These are phyloP conservation scores for Halichondria panicea DNA, from an alignment of 37 sponge, comb jelly and placozoan species.

Conservation along the genomic window DNA sequence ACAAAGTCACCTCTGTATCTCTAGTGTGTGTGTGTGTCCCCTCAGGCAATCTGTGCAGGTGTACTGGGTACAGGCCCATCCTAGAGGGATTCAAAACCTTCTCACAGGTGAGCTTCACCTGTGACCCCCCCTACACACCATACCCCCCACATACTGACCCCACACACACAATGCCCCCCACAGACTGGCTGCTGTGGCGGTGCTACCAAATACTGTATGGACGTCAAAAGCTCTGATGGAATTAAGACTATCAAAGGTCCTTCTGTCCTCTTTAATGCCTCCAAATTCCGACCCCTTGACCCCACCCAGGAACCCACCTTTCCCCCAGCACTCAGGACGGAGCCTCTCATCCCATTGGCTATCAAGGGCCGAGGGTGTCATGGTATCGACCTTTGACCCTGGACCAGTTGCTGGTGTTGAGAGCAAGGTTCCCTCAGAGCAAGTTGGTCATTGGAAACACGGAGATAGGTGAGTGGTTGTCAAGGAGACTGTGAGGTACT, in stretches of 20 bases:
- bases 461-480: slow-evolving; percentile 70
- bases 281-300: slow-evolving; percentile 71
- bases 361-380: slow-evolving; percentile 47
- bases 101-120: slow-evolving; percentile 31
- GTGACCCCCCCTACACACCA: too few relatives aligned
- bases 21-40: neutral
- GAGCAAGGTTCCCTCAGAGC: slow-evolving; percentile 43
- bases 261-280: slow-evolving; percentile 56
- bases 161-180: too few relatives aligned
- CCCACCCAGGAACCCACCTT: slow-evolving; percentile 86
- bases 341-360: slow-evolving; percentile 28
- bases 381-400: slow-evolving; percentile 78
- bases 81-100: slow-evolving; percentile 86
- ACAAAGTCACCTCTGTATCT: neutral
- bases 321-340: slow-evolving; percentile 68
- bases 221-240: too few relatives aligned
- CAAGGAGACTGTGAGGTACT: too few relatives aligned
- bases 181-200: too few relatives aligned
- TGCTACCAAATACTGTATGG: too few relatives aligned
- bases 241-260: too few relatives aligned
- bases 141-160: too few relatives aligned
- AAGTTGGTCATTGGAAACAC: slow-evolving; percentile 77
- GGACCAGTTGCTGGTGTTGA: slow-evolving; percentile 64
- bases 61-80: slow-evolving; percentile 91
- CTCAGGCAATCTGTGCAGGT: slow-evolving; percentile 86